Conservation (phyloP, 1,140 invertebrate genomes). For the Cydia strobilella region DNA sequence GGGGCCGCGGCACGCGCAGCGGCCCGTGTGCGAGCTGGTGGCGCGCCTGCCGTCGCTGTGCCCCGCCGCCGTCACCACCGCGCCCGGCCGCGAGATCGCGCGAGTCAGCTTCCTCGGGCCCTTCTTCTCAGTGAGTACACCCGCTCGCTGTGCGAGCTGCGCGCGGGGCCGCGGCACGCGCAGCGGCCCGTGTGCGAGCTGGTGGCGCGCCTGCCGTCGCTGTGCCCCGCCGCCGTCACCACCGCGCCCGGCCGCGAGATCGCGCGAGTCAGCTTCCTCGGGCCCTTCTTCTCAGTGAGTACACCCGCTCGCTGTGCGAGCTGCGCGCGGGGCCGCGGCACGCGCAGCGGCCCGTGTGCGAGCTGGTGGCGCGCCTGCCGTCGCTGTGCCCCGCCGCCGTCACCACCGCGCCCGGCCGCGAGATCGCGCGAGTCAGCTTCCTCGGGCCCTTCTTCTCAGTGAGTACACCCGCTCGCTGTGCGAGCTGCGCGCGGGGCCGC, state of each 20-base stretch:
- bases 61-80: slow-evolving; percentile 85
- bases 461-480: slow-evolving; percentile 69
- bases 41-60: slow-evolving; percentile 88
- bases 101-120: slow-evolving; percentile 92
- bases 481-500: slow-evolving; percentile 65
- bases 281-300: too few species aligned
- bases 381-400: slow-evolving; percentile 89
- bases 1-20: slow-evolving; percentile 58
- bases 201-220: slow-evolving; percentile 87
- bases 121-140: too few species aligned
- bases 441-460: too few species aligned
- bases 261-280: slow-evolving; percentile 90
- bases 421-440: slow-evolving; percentile 90
- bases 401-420: slow-evolving; percentile 87
- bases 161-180: slow-evolving; percentile 61
- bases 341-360: slow-evolving; percentile 86
- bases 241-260: slow-evolving; percentile 90
- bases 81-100: slow-evolving; percentile 90
- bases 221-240: slow-evolving; percentile 87
- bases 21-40: slow-evolving; percentile 91
- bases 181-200: slow-evolving; percentile 88
- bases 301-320: slow-evolving; percentile 69
- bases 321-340: slow-evolving; percentile 64
- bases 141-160: slow-evolving; percentile 68
- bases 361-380: slow-evolving; percentile 86